Percentiles rank a stretch among this genome's conserved stretches.
Evolutionary conservation across 2,797 vertebrate genomes (phyloP).

Genomic region (Nyctibius grandis): DNA sequence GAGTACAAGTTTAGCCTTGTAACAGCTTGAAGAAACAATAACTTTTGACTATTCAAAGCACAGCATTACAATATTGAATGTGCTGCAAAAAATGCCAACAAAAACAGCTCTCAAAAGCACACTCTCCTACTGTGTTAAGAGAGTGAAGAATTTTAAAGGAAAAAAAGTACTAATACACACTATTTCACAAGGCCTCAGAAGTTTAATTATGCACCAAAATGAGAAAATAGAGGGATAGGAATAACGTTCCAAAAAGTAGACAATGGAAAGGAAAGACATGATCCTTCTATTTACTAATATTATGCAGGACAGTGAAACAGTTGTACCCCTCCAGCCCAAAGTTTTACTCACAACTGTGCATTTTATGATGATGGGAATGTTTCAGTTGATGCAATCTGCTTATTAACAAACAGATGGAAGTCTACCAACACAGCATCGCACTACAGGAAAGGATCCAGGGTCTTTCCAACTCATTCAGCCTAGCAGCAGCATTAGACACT

Average conservation of each 20-base stretch:
- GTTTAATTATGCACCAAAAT: background rate
- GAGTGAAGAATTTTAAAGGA: background rate
- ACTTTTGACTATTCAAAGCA: background rate
- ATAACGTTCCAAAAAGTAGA: background rate
- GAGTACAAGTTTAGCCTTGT: background rate
- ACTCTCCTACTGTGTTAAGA: background rate
- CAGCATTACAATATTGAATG: background rate
- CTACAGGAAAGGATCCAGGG: background rate
- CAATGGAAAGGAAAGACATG: background rate
- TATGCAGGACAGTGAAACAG: background rate
- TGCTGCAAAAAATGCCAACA: background rate
- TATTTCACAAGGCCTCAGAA: background rate
- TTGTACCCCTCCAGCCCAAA: background rate
- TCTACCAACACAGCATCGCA: background rate
- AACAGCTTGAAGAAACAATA: background rate
- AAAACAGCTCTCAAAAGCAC: background rate
- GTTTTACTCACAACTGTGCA: background rate
- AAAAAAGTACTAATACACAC: background rate
- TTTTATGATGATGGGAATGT: background rate
- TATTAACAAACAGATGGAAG: background rate
- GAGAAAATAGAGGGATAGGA: background rate
- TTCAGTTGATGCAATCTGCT: background rate
- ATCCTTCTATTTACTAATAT: background rate
- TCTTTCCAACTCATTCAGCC: background rate
- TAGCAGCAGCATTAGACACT: background rate